Conservation (phyloP, 2,797 vertebrate species). For the Streptopelia turtur region DNA sequence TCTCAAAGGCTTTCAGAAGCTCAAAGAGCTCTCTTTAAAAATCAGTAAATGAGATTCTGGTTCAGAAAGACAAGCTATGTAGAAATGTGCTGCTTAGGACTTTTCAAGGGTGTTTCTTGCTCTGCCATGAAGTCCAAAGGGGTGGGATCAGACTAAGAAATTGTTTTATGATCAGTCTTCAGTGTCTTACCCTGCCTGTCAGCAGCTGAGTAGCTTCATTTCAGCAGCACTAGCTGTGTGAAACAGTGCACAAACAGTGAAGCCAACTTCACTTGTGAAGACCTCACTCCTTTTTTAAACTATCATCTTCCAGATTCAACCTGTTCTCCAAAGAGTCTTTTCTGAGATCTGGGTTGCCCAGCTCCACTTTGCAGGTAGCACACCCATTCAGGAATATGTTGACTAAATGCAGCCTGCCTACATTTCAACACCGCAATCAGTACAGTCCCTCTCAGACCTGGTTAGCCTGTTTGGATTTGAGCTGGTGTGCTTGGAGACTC, state of each 20-base stretch:
- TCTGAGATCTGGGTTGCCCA: neutral
- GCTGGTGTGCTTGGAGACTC: neutral
- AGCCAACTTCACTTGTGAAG: neutral
- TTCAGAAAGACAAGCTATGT: neutral
- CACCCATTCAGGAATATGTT: neutral
- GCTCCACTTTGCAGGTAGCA: neutral
- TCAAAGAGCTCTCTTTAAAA: neutral
- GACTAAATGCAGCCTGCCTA: neutral
- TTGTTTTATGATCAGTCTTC: neutral
- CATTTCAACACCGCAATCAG: neutral
- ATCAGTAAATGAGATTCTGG: neutral
- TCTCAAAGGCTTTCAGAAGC: constrained; percentile 6
- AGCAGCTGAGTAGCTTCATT: neutral
- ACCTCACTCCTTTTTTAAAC: neutral
- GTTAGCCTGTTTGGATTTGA: neutral
- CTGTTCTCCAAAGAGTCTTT: neutral
- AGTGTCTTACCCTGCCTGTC: neutral
- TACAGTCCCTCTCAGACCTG: neutral
- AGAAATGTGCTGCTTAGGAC: constrained; percentile 6
- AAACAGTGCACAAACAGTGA: neutral
- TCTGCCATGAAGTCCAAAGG: neutral
- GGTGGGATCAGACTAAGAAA: neutral
- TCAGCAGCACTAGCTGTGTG: neutral
- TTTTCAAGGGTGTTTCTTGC: neutral
- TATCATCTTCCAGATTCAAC: neutral